Conservation (phyloP, 2,888 invertebrate species). For the Tillus elongatus region DNA sequence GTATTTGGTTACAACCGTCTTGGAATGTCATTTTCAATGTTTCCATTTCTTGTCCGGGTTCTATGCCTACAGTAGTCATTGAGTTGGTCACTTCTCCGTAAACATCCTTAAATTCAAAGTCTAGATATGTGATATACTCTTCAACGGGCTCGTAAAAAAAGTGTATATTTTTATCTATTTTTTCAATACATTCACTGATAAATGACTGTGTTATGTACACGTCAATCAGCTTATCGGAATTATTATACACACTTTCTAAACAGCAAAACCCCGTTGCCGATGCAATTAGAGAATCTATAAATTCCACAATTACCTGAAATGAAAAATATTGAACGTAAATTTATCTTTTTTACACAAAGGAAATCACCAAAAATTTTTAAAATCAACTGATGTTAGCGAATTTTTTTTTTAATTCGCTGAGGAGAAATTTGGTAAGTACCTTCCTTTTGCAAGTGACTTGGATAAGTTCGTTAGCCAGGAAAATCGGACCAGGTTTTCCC, state of each 20-base stretch:
- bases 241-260: neutral
- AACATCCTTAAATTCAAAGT: constrained; percentile 49
- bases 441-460: too few relatives aligned
- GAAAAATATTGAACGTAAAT: too few relatives aligned
- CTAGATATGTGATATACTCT: constrained; percentile 47
- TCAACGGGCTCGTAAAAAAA: constrained; percentile 49
- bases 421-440: too few relatives aligned
- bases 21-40: constrained; percentile 48
- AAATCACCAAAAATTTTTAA: too few relatives aligned
- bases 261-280: neutral
- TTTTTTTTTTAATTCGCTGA: too few relatives aligned
- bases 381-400: too few relatives aligned
- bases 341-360: too few relatives aligned
- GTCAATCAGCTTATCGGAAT: constrained; percentile 3
- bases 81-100: constrained; percentile 32
- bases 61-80: too few relatives aligned
- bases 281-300: neutral
- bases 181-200: constrained; percentile 43
- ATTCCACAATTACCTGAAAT: too few relatives aligned
- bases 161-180: constrained; percentile 46
- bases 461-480: too few relatives aligned
- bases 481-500: too few relatives aligned
- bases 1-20: constrained; percentile 51
- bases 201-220: constrained; percentile 30
- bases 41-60: constrained; percentile 43